phyloP scores from a whole-genome alignment of 2,113 vertebrate genomes.

The Barnardius zonarius region DNA sequence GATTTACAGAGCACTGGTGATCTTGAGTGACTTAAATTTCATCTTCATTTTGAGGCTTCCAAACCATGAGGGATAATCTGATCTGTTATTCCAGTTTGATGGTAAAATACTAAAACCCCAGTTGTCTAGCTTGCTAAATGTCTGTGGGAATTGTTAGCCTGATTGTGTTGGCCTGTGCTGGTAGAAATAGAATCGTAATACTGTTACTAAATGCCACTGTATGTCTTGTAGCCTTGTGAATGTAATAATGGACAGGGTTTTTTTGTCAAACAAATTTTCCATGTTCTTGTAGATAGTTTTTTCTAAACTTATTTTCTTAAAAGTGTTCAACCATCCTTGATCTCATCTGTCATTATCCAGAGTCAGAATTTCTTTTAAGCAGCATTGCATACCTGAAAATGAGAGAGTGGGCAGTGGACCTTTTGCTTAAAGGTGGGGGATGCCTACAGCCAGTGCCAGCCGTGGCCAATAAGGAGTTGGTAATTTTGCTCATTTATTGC shows the following conservation, averaged over 20 bases:
- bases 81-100: background rate
- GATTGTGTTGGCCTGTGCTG: background rate
- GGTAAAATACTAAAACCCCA: background rate
- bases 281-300: background rate
- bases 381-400: fast-evolving
- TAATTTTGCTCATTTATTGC: fast-evolving
- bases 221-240: background rate
- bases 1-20: background rate
- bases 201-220: background rate
- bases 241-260: background rate
- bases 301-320: background rate
- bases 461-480: background rate
- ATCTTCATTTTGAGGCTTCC: background rate
- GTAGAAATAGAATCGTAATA: background rate
- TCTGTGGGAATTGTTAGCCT: background rate
- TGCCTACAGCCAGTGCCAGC: fast-evolving
- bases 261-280: background rate
- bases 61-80: background rate
- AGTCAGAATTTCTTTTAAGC: background rate
- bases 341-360: background rate
- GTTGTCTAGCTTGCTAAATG: background rate
- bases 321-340: background rate
- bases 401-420: background rate
- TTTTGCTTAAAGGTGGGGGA: background rate
- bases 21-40: background rate